phyloP scores from a whole-genome alignment of 2,797 vertebrate species.

The Otolemur crassicaudatus region DNA sequence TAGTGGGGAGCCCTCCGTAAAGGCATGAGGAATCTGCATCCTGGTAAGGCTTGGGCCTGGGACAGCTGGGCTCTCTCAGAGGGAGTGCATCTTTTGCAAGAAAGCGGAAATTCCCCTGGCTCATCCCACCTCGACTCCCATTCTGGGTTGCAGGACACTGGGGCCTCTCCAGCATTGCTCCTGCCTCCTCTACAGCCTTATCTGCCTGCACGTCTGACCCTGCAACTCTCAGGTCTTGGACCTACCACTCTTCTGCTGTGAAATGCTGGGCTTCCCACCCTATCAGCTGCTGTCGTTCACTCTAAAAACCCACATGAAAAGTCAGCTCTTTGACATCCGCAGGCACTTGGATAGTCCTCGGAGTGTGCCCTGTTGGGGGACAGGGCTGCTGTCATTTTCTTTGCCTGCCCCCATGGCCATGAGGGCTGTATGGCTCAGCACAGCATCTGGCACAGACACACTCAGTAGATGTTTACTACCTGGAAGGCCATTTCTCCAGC shows the following conservation, averaged over 20 bases:
- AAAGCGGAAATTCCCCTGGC: background rate
- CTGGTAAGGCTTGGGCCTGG: background rate
- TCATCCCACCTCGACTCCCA: background rate
- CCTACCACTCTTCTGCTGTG: background rate
- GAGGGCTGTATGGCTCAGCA: background rate
- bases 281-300: background rate
- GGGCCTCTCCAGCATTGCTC: background rate
- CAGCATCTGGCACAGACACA: background rate
- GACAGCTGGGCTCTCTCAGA: background rate
- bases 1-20: background rate
- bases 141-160: background rate
- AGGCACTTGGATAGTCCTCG: accelerated
- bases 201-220: background rate
- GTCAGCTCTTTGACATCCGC: background rate
- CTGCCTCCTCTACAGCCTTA: background rate
- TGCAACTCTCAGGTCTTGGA: background rate
- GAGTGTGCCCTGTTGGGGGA: accelerated
- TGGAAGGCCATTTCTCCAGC: background rate
- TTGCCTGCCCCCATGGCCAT: too few relatives aligned
- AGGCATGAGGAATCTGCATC: background rate
- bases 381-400: background rate
- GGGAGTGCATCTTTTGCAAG: background rate
- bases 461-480: background rate
- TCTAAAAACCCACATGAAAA: background rate
- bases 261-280: background rate